Conservation (phyloP, 2,888 invertebrate species). For the Orchesellides sinensis region DNA sequence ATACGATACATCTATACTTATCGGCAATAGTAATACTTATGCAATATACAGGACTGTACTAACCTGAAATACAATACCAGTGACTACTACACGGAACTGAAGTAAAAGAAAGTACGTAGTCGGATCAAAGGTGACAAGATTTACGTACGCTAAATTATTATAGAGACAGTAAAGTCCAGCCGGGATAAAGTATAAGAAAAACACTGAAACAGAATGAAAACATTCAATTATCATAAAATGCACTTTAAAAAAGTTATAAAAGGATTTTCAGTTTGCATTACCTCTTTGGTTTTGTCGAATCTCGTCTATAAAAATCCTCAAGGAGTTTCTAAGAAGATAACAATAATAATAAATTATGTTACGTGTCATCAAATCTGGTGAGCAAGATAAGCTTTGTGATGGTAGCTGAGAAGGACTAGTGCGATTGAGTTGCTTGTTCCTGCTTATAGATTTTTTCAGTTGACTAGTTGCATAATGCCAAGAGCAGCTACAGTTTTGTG, state of each 20-base stretch:
- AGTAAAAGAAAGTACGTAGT: constrained; percentile 94
- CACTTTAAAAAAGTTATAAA: background rate
- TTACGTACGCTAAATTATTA: constrained; percentile 95
- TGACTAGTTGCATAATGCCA: constrained; percentile 53
- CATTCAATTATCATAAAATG: background rate
- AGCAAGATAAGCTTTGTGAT: background rate
- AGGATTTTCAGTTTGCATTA: constrained; percentile 66
- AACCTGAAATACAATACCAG: constrained; percentile 95
- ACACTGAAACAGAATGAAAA: constrained; percentile 77
- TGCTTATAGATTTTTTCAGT: constrained; percentile 48
- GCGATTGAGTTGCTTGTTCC: constrained; percentile 24
- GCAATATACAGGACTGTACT: constrained; percentile 59
- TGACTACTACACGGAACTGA: constrained; percentile 94
- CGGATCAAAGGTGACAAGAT: constrained; percentile 93
- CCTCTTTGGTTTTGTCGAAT: constrained; percentile 80
- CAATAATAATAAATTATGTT: constrained; percentile 41
- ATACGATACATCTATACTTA: background rate
- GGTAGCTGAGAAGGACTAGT: constrained; percentile 27
- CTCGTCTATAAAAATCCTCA: constrained; percentile 80
- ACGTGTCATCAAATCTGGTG: constrained; percentile 2
- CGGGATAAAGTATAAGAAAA: constrained; percentile 91
- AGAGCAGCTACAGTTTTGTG: constrained; percentile 43
- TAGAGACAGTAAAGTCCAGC: constrained; percentile 94
- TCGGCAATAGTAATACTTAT: background rate
- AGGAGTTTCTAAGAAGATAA: constrained; percentile 81